Evolutionary conservation across 2,888 invertebrate genomes (phyloP).

Genomic region (Dryadula phaetusa): DNA sequence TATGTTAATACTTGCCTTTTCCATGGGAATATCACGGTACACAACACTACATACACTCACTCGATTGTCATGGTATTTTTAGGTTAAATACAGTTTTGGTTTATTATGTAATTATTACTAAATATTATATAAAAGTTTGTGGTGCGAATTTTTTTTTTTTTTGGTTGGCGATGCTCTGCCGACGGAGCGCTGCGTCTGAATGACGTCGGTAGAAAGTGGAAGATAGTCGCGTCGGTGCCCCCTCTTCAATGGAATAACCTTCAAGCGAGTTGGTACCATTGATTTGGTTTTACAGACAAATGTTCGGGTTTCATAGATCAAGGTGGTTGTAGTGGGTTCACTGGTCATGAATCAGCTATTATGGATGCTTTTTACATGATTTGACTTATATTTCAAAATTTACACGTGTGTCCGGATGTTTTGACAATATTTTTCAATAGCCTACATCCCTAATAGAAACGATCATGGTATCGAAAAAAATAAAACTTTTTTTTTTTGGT

Average conservation of each 20-base stretch:
- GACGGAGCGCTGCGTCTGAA: not conserved
- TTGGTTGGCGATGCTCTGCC: slow-evolving; percentile 10
- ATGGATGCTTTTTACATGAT: not conserved
- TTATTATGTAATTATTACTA: slow-evolving; percentile 10
- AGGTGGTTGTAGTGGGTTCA: not conserved
- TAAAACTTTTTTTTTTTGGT: too few species aligned
- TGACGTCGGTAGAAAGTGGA: slow-evolving; percentile 27
- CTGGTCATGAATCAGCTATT: not conserved
- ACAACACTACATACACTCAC: slow-evolving; percentile 1
- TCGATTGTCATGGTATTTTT: not conserved
- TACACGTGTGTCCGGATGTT: too few species aligned
- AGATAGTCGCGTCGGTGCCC: slow-evolving; percentile 3
- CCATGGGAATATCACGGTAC: not conserved
- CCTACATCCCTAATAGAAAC: too few species aligned
- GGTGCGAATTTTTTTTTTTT: not conserved
- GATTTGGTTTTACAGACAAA: not conserved
- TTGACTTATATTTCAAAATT: too few species aligned
- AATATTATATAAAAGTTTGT: slow-evolving; percentile 21
- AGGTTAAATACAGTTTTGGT: too few species aligned
- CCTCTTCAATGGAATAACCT: slow-evolving; percentile 15
- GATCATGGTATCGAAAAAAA: too few species aligned
- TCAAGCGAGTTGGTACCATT: slow-evolving; percentile 7
- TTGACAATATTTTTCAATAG: too few species aligned
- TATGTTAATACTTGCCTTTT: not conserved
- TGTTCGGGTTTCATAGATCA: not conserved